phyloP scores from a whole-genome alignment of 2,113 vertebrate genomes.

The Herpailurus yagouaroundi region DNA sequence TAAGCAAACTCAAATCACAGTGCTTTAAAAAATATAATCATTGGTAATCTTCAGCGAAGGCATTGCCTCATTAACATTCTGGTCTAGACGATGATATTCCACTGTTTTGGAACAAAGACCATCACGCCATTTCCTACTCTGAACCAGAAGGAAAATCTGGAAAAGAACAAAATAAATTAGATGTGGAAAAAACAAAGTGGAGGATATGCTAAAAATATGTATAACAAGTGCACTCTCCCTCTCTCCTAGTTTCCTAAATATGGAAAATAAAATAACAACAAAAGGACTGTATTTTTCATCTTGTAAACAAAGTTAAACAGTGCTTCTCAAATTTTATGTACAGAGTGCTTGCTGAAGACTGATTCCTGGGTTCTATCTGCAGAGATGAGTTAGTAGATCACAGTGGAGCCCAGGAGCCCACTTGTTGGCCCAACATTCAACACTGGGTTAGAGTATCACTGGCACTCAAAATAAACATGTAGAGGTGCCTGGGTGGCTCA shows the following conservation, averaged over 20 bases:
- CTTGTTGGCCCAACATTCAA: background rate
- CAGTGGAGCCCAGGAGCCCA: background rate
- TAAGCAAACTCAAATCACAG: constrained; percentile 78
- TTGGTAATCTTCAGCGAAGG: constrained; percentile 97
- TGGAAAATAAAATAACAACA: background rate
- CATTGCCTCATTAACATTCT: constrained; percentile 97
- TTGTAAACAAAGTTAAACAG: background rate
- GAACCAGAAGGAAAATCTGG: constrained; percentile 94
- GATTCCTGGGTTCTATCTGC: background rate
- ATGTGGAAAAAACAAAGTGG: background rate
- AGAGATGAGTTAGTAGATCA: background rate
- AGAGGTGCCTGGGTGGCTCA: no score
- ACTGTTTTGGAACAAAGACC: constrained; percentile 93
- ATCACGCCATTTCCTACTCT: constrained; percentile 96
- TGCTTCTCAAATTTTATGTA: background rate
- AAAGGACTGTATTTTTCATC: background rate
- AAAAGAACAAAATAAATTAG: constrained; percentile 64
- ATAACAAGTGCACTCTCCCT: background rate
- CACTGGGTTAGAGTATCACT: background rate
- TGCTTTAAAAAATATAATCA: constrained; percentile 94
- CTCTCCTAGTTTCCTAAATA: background rate
- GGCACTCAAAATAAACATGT: constrained; percentile 7
- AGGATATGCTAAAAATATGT: background rate
- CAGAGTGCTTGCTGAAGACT: background rate
- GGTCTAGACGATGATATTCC: constrained; percentile 95